These are phyloP conservation scores for Drosophila lowei DNA, from an alignment of 1,140 invertebrate species.

Conservation along the genomic window DNA sequence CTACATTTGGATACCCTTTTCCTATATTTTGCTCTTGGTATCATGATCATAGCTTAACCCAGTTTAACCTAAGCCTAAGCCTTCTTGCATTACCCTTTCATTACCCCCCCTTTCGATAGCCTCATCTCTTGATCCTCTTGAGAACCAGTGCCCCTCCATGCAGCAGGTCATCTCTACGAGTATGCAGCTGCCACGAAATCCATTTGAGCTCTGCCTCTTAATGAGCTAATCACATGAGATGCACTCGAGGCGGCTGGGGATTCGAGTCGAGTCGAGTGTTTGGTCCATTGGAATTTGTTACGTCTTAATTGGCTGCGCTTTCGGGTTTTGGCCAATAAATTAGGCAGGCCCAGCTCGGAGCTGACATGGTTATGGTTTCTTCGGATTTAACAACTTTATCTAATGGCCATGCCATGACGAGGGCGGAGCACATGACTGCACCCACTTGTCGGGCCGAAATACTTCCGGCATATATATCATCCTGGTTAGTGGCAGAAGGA, in stretches of 20 bases:
- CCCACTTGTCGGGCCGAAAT: conserved; percentile 42
- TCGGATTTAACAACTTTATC: conserved; percentile 34
- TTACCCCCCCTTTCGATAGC: too few relatives aligned
- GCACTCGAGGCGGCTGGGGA: conserved; percentile 41
- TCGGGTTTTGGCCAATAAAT: conserved; percentile 54
- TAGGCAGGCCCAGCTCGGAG: conserved; percentile 33
- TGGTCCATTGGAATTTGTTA: conserved; percentile 58
- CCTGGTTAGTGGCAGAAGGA: background rate
- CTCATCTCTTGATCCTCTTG: background rate
- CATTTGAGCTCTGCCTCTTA: conserved; percentile 46
- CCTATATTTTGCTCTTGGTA: too few relatives aligned
- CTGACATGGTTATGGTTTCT: conserved; percentile 18
- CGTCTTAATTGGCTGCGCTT: conserved; percentile 75
- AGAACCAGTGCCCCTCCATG: conserved; percentile 13
- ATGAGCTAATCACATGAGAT: conserved; percentile 76
- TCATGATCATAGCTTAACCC: too few relatives aligned
- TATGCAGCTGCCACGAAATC: conserved; percentile 17
- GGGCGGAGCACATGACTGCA: conserved; percentile 40
- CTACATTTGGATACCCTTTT: background rate
- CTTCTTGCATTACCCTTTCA: background rate
- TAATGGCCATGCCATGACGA: conserved; percentile 5
- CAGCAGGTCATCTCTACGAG: conserved; percentile 20
- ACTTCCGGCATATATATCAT: conserved; percentile 55
- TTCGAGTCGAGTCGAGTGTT: conserved; percentile 47
- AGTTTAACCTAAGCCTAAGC: too few relatives aligned